Conservation (phyloP, 1,140 invertebrate genomes). For the Trigoniulus corallinus region DNA sequence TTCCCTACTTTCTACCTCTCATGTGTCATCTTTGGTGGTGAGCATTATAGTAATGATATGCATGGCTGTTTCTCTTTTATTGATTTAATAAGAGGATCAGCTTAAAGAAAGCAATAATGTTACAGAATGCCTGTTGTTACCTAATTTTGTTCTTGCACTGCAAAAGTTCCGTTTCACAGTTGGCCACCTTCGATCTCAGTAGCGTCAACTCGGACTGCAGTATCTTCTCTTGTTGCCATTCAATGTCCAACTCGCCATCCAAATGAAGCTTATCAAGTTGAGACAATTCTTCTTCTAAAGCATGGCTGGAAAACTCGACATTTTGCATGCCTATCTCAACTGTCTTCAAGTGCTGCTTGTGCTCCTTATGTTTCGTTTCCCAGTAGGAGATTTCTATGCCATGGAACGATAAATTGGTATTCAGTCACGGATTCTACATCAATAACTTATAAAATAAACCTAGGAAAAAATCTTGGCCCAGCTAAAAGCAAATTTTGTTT, state of each 20-base stretch:
- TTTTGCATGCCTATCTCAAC: conserved; percentile 62
- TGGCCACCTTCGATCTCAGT: conserved; percentile 60
- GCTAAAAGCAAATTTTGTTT: no score
- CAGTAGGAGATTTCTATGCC: conserved; percentile 76
- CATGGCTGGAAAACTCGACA: conserved; percentile 46
- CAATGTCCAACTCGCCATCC: conserved; percentile 72
- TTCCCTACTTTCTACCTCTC: no score
- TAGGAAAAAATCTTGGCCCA: no score
- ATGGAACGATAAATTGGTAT: conserved; percentile 36
- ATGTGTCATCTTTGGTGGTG: no score
- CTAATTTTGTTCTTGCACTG: conserved; percentile 78
- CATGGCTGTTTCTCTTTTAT: neutral
- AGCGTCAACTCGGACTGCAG: conserved; percentile 67
- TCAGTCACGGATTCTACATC: no score
- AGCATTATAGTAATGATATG: neutral
- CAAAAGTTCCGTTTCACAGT: conserved; percentile 70
- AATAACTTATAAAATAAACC: no score
- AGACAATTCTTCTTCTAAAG: conserved; percentile 52
- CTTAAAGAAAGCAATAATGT: neutral
- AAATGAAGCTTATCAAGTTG: conserved; percentile 45
- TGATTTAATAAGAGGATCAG: no score
- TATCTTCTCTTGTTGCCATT: conserved; percentile 70
- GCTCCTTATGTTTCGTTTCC: conserved; percentile 70
- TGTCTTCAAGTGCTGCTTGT: conserved; percentile 62
- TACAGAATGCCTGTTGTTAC: conserved; percentile 32